phyloP scores from a whole-genome alignment of 2,888 invertebrate species.

The Muscina levida region DNA sequence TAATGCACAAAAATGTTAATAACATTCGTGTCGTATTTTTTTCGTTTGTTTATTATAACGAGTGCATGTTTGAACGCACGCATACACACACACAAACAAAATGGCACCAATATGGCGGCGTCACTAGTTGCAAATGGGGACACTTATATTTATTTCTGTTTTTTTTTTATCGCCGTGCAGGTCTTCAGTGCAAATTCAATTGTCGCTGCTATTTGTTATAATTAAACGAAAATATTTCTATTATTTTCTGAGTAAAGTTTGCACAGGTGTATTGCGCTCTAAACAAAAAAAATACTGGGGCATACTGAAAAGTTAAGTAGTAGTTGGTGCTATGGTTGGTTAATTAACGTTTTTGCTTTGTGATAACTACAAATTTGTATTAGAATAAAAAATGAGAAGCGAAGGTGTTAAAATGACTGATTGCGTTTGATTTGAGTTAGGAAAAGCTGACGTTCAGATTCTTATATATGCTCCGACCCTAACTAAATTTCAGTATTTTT shows the following conservation, averaged over 20 bases:
- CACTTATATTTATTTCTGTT: neutral
- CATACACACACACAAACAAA: slow-evolving; percentile 50
- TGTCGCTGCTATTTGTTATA: slow-evolving; percentile 57
- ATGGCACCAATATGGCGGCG: slow-evolving; percentile 65
- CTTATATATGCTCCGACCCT: too few species aligned
- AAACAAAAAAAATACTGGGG: too few species aligned
- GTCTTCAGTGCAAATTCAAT: neutral
- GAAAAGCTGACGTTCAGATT: too few species aligned
- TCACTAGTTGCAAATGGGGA: slow-evolving; percentile 44
- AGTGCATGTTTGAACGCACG: slow-evolving; percentile 2
- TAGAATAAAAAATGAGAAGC: too few species aligned
- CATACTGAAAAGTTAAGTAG: too few species aligned
- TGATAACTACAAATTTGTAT: too few species aligned
- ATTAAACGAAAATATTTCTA: slow-evolving; percentile 60
- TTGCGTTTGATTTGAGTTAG: too few species aligned
- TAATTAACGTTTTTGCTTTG: slow-evolving; percentile 53
- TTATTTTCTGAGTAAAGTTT: slow-evolving; percentile 39
- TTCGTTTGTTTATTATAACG: slow-evolving; percentile 5
- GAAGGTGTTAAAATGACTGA: too few species aligned
- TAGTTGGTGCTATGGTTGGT: slow-evolving; percentile 56
- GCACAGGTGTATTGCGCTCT: slow-evolving; percentile 54
- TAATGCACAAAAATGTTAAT: slow-evolving; percentile 26
- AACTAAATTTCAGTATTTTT: too few species aligned
- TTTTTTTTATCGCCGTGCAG: slow-evolving; percentile 8
- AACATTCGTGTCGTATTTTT: neutral